These are phyloP conservation scores for Lutraria rhynchaena DNA, from an alignment of 1,140 invertebrate genomes.

Conservation along the genomic window DNA sequence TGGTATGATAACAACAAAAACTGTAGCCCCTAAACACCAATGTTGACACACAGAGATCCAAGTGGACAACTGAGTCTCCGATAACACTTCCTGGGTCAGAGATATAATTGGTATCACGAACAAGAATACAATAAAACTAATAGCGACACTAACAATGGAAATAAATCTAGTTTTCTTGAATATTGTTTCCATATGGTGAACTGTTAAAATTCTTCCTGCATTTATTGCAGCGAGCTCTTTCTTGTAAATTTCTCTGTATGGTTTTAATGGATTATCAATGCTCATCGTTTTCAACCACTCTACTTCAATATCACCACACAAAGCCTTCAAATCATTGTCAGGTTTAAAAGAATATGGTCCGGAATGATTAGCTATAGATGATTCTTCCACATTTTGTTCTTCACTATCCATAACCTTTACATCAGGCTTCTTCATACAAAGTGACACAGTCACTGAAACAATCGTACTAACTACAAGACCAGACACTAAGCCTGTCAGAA, in stretches of 20 bases:
- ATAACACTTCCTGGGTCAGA: slow-evolving; percentile 25
- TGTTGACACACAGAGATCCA: slow-evolving; percentile 24
- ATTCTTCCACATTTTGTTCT: background rate
- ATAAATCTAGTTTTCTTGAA: slow-evolving; percentile 50
- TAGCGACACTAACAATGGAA: slow-evolving; percentile 30
- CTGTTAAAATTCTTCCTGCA: slow-evolving; percentile 53
- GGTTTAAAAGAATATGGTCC: no score
- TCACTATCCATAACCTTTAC: background rate
- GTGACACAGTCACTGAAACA: slow-evolving; percentile 64
- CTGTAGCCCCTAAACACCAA: slow-evolving; percentile 26
- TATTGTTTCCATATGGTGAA: slow-evolving; percentile 52
- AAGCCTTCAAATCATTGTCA: background rate
- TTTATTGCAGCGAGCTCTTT: slow-evolving; percentile 67
- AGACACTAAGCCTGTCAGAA: slow-evolving; percentile 64
- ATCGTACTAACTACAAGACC: slow-evolving; percentile 59
- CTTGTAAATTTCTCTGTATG: slow-evolving; percentile 77
- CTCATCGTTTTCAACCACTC: slow-evolving; percentile 69
- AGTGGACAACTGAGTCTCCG: background rate
- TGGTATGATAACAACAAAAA: slow-evolving; percentile 37
- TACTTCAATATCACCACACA: background rate
- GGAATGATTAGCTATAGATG: no score
- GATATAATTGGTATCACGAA: slow-evolving; percentile 51
- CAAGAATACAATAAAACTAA: slow-evolving; percentile 56
- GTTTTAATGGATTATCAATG: slow-evolving; percentile 81
- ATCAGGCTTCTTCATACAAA: slow-evolving; percentile 21